A percentile compares a stretch with the other conserved stretches of the same genome.
These are phyloP conservation scores for Temnothorax rugatulus DNA, from an alignment of 2,888 invertebrate species.

Conservation along the genomic window DNA sequence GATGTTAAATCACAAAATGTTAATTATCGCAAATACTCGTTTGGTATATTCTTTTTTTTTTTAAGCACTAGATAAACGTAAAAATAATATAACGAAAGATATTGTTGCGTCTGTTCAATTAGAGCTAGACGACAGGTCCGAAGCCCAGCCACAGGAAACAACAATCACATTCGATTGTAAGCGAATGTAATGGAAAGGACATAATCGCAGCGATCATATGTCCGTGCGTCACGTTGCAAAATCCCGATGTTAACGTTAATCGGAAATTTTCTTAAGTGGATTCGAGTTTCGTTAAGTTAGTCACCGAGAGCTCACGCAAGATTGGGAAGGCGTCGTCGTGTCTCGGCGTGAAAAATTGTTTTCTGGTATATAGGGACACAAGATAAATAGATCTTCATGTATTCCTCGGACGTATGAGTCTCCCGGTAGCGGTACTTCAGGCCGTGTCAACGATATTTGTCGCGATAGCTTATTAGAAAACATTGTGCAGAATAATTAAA, in stretches of 20 bases:
- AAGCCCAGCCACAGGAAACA: conserved; percentile 84
- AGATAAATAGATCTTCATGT: neutral
- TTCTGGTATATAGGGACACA: neutral
- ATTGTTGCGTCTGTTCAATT: conserved; percentile 78
- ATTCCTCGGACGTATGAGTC: neutral
- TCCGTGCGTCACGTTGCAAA: conserved; percentile 23
- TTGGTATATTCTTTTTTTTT: conserved; percentile 5
- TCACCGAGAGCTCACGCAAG: neutral
- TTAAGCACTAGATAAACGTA: conserved; percentile 3
- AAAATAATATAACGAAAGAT: conserved; percentile 69
- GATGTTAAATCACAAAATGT: conserved; percentile 8
- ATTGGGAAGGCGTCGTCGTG: neutral
- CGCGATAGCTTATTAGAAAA: conserved; percentile 7
- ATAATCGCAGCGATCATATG: conserved; percentile 61
- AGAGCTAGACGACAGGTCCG: conserved; percentile 85
- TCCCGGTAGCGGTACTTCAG: neutral
- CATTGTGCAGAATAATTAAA: neutral
- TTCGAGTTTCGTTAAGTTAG: conserved; percentile 35
- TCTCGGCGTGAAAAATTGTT: neutral
- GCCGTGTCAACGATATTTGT: neutral
- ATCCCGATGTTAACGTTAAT: conserved; percentile 37
- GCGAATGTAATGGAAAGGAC: conserved; percentile 46
- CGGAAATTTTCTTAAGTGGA: conserved; percentile 20
- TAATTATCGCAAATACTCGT: neutral
- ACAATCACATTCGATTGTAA: conserved; percentile 85